Evolutionary conservation across 2,888 invertebrate genomes (phyloP).

Genomic region (Hybos culiciformis): DNA sequence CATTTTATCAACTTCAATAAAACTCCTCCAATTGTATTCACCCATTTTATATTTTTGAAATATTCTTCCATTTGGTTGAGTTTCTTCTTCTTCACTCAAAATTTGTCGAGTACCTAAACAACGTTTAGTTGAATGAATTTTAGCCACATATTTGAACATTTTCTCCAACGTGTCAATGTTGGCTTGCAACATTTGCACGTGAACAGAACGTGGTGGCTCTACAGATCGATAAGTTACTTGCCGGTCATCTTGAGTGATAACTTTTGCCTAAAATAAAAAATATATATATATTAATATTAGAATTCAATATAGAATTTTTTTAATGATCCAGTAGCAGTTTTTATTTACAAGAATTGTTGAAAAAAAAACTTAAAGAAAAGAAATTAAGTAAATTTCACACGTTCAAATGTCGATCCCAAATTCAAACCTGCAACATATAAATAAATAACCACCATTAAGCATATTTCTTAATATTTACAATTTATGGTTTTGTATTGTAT

Average conservation of each 20-base stretch:
- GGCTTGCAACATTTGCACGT: slow-evolving; percentile 58
- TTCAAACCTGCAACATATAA: too few species aligned
- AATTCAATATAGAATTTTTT: slow-evolving; percentile 9
- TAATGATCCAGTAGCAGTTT: slow-evolving; percentile 7
- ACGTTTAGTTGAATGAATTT: slow-evolving; percentile 54
- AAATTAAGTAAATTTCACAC: too few species aligned
- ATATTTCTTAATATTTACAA: too few species aligned
- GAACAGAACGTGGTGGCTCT: slow-evolving; percentile 53
- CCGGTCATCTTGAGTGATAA: slow-evolving; percentile 47
- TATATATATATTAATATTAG: too few species aligned
- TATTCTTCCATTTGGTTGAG: slow-evolving; percentile 83
- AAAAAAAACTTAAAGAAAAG: too few species aligned
- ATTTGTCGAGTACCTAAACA: slow-evolving; percentile 86
- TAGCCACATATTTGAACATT: slow-evolving; percentile 66
- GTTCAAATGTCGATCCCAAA: too few species aligned
- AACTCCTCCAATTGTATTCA: slow-evolving; percentile 82
- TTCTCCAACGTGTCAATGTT: slow-evolving; percentile 71
- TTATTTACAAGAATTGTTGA: slow-evolving; percentile 1
- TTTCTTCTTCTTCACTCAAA: slow-evolving; percentile 84
- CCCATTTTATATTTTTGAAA: slow-evolving; percentile 97
- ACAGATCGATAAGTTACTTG: slow-evolving; percentile 61
- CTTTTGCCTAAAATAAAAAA: slow-evolving; percentile 46
- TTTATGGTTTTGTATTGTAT: too few species aligned
- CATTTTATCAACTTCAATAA: slow-evolving; percentile 55
- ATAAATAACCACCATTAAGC: too few species aligned